Evolutionary conservation across 2,888 invertebrate species (phyloP).

Genomic region (Platycnemis pennipes): DNA sequence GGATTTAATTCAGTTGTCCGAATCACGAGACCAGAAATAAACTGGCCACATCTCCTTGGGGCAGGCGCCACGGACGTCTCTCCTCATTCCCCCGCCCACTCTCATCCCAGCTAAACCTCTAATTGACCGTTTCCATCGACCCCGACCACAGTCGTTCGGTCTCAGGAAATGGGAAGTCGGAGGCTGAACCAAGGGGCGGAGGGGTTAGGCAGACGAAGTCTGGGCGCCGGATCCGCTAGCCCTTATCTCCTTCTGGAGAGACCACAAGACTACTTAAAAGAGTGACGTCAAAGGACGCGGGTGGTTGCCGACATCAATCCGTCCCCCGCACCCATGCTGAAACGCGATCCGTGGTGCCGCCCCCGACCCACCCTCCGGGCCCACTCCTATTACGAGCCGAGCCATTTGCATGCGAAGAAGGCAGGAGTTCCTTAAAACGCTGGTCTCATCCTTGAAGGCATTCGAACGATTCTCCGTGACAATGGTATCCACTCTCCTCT

Average conservation of each 20-base stretch:
- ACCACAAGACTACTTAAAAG: background rate
- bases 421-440: background rate
- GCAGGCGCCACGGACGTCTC: background rate
- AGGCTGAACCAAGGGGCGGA: background rate
- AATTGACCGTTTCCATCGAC: background rate
- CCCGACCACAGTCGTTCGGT: background rate
- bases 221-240: background rate
- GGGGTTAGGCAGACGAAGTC: background rate
- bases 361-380: background rate
- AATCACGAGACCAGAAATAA: slow-evolving; percentile 9
- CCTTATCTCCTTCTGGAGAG: background rate
- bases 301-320: background rate
- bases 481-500: background rate
- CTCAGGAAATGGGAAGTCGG: slow-evolving; percentile 1
- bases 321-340: background rate
- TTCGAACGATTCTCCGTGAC: background rate
- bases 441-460: background rate
- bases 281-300: background rate
- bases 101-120: background rate
- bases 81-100: background rate
- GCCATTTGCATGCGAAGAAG: background rate
- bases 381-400: background rate
- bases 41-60: background rate
- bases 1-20: slow-evolving; percentile 28
- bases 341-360: background rate